Conservation (phyloP, 2,113 vertebrate species). For the Propithecus coquereli region DNA sequence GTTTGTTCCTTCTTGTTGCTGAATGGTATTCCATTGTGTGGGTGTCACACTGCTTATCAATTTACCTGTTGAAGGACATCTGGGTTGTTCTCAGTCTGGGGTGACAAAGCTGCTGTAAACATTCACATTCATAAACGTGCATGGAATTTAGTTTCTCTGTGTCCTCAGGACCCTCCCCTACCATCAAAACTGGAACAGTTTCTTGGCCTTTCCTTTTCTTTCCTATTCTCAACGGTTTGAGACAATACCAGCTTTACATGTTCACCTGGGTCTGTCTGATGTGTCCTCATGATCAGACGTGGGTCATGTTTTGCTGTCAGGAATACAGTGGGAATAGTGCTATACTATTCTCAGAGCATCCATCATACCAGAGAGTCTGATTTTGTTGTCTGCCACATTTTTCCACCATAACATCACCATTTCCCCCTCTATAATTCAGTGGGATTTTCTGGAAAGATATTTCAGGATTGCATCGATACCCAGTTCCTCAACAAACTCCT, state of each 20-base stretch:
- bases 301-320: neutral
- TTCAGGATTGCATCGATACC: neutral
- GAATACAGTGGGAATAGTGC: neutral
- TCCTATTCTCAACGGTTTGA: neutral
- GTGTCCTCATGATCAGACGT: too few relatives aligned
- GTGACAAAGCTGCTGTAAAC: neutral
- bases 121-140: neutral
- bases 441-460: neutral
- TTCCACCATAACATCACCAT: neutral
- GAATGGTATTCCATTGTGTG: neutral
- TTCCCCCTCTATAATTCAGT: neutral
- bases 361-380: neutral
- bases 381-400: neutral
- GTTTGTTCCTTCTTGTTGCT: neutral
- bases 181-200: neutral
- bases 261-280: neutral
- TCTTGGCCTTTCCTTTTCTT: neutral
- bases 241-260: neutral
- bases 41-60: neutral
- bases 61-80: neutral
- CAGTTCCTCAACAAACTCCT: neutral
- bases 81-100: neutral
- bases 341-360: neutral
- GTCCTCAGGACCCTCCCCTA: neutral
- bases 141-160: neutral